Base-by-base conservation (phyloP, 1,140 invertebrate species). In the Coboldia fuscipes region DNA sequence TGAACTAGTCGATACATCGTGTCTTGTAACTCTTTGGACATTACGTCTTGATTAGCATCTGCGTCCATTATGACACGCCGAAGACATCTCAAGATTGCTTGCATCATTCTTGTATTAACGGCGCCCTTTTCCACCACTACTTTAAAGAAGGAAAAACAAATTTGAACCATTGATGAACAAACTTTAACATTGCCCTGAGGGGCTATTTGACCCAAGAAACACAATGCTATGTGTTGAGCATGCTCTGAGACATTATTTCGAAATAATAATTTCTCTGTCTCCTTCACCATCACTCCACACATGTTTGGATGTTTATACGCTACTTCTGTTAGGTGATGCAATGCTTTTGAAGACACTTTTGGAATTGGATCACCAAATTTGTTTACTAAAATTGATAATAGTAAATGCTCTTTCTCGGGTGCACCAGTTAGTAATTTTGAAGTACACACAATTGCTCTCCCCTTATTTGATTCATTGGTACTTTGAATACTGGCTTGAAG, bases 131-230 rank as follows among this genome's bases (percentile, higher is more conserved):
- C 85, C 12, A 89, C 68, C 28, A 76, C 74, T 30, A 86, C 80
- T 61, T 90, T 94, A 58, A 97, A 97, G 46, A 97, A 88, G 0
- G 80, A 73, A 49, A 97, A 90, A 55, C 96, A 97, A n/a, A 97
- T 73, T 34, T 75, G 63, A 9, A 97, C 77, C 12, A 97, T 58
- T 42, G 70, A 75, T 38, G 69, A 70, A 1, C 90, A 88, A 13
- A 94, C 59, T 33, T 76, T 64, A 3, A 62, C 60, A 32, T 89
- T 76, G 8, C 78, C 72, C 20, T 70, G 66, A 9, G 65, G 48
- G 5, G 51, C 51, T 2, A 55, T 50, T 50, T 88, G 83, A 26
- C 78, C 79, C 13, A 97, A 57, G 48, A 93, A 85, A 50, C 90
- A 96, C 13, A 97, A 66, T 1, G 79, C 75, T 56, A 96, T 97